Conservation (phyloP, 1,140 invertebrate species). For the Scaptodrosophila lebanonensis region DNA sequence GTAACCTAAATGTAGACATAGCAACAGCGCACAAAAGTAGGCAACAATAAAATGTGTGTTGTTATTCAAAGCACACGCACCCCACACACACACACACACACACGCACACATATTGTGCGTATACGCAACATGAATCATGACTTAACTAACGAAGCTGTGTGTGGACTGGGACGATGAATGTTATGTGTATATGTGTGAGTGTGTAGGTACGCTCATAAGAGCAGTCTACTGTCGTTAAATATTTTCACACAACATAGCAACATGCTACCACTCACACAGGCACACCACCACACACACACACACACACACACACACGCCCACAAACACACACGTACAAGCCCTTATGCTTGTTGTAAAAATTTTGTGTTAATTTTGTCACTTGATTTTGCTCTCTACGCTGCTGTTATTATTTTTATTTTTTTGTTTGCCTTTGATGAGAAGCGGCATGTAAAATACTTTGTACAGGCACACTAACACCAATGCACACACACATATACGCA, state of each 20-base stretch:
- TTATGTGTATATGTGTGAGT: constrained; percentile 44
- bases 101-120: constrained; percentile 18
- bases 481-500: too few relatives aligned
- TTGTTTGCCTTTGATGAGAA: too few relatives aligned
- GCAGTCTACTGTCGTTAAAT: constrained; percentile 26
- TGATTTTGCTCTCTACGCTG: too few relatives aligned
- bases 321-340: constrained; percentile 21
- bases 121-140: constrained; percentile 47
- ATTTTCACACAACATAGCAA: constrained; percentile 5
- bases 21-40: constrained; percentile 49
- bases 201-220: too few relatives aligned
- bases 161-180: constrained; percentile 7
- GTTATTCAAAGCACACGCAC: constrained; percentile 65
- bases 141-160: constrained; percentile 41
- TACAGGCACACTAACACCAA: too few relatives aligned
- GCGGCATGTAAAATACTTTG: too few relatives aligned
- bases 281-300: constrained; percentile 19
- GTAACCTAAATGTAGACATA: constrained; percentile 13
- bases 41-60: constrained; percentile 72
- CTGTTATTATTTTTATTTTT: too few relatives aligned
- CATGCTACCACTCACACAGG: background rate
- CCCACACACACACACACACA: constrained; percentile 22
- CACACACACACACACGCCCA: constrained; percentile 28
- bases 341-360: constrained; percentile 33
- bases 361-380: constrained; percentile 35